Conservation (phyloP, 2,797 vertebrate genomes). For the Tapera naevia region DNA sequence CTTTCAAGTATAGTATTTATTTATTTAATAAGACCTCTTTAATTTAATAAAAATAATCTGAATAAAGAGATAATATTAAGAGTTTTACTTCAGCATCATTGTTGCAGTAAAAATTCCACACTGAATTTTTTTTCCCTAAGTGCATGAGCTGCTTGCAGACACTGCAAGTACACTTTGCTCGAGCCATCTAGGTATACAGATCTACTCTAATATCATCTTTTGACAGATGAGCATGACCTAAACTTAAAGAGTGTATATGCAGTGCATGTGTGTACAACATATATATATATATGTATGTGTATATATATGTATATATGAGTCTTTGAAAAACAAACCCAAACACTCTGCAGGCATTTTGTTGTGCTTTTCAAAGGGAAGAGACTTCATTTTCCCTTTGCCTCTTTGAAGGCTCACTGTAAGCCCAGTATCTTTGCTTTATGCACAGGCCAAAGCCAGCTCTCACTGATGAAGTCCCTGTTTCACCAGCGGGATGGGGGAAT, state of each 20-base stretch:
- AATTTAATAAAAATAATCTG: neutral
- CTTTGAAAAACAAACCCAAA: neutral
- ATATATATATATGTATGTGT: accelerated
- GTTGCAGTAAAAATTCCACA: neutral
- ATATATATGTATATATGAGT: neutral
- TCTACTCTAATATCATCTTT: neutral
- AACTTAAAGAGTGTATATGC: neutral
- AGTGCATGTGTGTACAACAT: accelerated
- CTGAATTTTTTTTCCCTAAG: neutral
- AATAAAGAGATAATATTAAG: neutral
- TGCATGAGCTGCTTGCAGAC: neutral
- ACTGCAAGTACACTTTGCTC: neutral
- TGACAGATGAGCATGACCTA: neutral
- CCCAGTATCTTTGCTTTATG: neutral
- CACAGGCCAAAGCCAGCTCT: neutral
- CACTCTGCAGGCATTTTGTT: neutral
- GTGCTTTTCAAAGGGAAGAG: neutral
- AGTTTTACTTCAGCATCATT: neutral
- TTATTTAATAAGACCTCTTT: neutral
- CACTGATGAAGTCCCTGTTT: neutral
- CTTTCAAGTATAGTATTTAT: neutral
- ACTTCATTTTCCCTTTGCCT: neutral
- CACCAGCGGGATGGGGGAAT: accelerated
- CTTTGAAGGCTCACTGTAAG: neutral
- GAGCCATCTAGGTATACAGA: neutral